Evolutionary conservation across 2,113 vertebrate genomes (phyloP).

Genomic region (Emydura subglobosa): DNA sequence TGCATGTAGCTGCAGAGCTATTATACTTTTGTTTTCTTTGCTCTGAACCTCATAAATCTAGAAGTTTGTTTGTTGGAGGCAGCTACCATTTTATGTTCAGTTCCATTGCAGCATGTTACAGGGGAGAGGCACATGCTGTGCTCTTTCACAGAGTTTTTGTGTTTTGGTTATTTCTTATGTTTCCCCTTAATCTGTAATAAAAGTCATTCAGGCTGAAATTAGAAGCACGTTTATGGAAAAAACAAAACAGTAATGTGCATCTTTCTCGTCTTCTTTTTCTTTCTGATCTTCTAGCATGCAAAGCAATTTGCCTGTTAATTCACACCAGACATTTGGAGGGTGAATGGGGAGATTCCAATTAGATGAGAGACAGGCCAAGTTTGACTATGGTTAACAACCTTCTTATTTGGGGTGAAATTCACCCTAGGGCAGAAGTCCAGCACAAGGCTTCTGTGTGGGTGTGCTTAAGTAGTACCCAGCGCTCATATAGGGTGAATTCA

Average conservation of each 20-base stretch:
- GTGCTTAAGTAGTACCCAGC: accelerated
- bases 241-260: background rate
- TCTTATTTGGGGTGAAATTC: background rate
- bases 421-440: background rate
- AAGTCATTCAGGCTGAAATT: background rate
- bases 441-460: background rate
- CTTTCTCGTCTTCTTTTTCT: background rate
- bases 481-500: background rate
- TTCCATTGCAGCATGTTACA: background rate
- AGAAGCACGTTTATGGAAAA: constrained; percentile 4
- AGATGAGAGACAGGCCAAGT: background rate
- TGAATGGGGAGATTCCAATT: background rate
- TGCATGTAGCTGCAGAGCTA: background rate
- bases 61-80: accelerated
- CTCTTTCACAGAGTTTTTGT: background rate
- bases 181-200: background rate
- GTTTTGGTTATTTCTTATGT: background rate
- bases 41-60: background rate
- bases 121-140: background rate
- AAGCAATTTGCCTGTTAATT: constrained; percentile 28
- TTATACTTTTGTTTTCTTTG: background rate
- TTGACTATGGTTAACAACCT: background rate
- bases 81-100: background rate
- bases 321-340: background rate
- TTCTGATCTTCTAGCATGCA: constrained; percentile 24